These are phyloP conservation scores for Parasteatoda lunata DNA, from an alignment of 2,888 invertebrate genomes.

Conservation along the genomic window DNA sequence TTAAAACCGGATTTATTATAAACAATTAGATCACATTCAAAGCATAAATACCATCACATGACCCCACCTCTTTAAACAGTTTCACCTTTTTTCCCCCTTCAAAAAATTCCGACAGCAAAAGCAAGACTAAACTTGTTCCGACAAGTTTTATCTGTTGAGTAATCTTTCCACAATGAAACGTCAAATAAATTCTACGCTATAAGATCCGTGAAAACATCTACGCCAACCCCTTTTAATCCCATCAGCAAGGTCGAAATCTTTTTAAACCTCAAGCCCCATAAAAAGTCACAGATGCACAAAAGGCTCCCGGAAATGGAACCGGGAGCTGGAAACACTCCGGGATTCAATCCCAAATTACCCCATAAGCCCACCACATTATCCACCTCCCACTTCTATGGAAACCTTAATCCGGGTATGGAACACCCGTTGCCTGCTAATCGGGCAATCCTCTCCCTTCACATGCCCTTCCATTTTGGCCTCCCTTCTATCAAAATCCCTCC, in stretches of 20 bases:
- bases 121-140: too few relatives aligned
- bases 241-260: slow-evolving; percentile 21
- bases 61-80: too few relatives aligned
- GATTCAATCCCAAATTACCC: background rate
- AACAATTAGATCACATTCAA: too few relatives aligned
- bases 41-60: too few relatives aligned
- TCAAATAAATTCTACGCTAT: too few relatives aligned
- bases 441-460: slow-evolving; percentile 19
- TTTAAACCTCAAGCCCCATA: slow-evolving; percentile 11
- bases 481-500: slow-evolving; percentile 21
- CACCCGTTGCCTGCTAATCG: slow-evolving; percentile 16
- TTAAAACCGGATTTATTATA: too few relatives aligned
- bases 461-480: slow-evolving; percentile 5
- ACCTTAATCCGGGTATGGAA: slow-evolving; percentile 3
- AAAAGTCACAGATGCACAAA: background rate
- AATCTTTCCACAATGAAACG: too few relatives aligned
- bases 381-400: slow-evolving; percentile 7
- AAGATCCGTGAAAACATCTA: background rate
- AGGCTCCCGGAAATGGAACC: background rate
- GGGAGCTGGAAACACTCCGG: slow-evolving; percentile 2
- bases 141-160: too few relatives aligned
- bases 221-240: background rate
- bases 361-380: background rate
- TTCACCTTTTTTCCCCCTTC: too few relatives aligned
- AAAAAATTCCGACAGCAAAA: too few relatives aligned